Evolutionary conservation across 2,797 vertebrate species (phyloP).

Genomic region (Scomberomorus guttatus): DNA sequence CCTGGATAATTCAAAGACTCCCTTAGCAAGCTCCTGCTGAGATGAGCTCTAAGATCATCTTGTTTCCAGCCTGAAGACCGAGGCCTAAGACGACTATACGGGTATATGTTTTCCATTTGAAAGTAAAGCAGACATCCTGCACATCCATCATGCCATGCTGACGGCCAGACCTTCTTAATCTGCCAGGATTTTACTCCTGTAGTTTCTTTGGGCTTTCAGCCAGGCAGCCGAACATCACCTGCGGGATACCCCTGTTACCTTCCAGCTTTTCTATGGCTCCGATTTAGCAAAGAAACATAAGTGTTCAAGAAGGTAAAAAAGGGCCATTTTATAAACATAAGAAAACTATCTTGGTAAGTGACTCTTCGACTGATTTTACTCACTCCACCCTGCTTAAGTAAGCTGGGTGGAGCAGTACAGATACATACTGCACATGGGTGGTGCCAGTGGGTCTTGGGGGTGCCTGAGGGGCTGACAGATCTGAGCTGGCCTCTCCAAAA

Average conservation of each 20-base stretch:
- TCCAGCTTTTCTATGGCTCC: conserved; percentile 26
- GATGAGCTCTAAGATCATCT: conserved; percentile 38
- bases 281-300: conserved; percentile 33
- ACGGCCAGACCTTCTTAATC: conserved; percentile 36
- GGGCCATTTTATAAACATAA: conserved; percentile 5
- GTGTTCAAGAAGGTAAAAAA: background rate
- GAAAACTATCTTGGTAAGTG: conserved; percentile 13
- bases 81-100: conserved; percentile 30
- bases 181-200: conserved; percentile 40
- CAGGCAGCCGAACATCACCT: conserved; percentile 44
- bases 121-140: conserved; percentile 43
- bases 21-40: conserved; percentile 47
- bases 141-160: conserved; percentile 55
- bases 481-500: conserved; percentile 51
- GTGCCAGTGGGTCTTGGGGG: conserved; percentile 53
- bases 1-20: conserved; percentile 24
- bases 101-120: conserved; percentile 46
- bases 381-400: conserved; percentile 44
- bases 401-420: conserved; percentile 34
- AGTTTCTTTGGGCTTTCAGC: conserved; percentile 30
- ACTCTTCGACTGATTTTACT: conserved; percentile 39
- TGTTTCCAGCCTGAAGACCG: conserved; percentile 33
- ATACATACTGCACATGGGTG: conserved; percentile 44
- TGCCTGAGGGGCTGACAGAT: conserved; percentile 43
- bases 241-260: conserved; percentile 26